Evolutionary conservation across 2,113 vertebrate genomes (phyloP).

Genomic region (Cervus canadensis): DNA sequence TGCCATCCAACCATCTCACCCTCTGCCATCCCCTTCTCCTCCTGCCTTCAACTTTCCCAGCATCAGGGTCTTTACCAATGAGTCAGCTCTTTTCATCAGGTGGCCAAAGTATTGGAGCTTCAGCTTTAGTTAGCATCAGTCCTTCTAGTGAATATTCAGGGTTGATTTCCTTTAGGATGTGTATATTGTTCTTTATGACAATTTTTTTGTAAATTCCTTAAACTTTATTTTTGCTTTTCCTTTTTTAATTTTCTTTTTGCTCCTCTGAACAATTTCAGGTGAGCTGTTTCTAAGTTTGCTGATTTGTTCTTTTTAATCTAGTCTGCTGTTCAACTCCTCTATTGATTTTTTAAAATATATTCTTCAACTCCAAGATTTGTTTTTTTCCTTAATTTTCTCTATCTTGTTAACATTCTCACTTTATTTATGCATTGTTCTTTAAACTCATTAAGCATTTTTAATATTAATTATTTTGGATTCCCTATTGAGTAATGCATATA

Average conservation of each 20-base stretch:
- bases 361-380: not conserved
- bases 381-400: not conserved
- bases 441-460: not conserved
- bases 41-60: not conserved
- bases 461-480: not conserved
- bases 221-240: not conserved
- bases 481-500: not conserved
- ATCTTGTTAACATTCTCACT: not conserved
- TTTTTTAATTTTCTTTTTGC: not conserved
- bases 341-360: not conserved
- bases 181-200: not conserved
- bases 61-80: not conserved
- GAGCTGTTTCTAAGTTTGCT: not conserved
- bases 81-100: not conserved
- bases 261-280: not conserved
- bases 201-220: not conserved
- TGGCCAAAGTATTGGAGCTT: not conserved
- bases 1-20: not conserved
- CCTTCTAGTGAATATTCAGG: not conserved
- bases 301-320: not conserved
- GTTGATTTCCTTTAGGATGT: not conserved
- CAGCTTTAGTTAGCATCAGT: not conserved
- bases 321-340: not conserved
- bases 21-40: not conserved
- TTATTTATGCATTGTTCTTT: not conserved